Conservation (phyloP, 2,113 vertebrate species). For the Neomonachus schauinslandi region DNA sequence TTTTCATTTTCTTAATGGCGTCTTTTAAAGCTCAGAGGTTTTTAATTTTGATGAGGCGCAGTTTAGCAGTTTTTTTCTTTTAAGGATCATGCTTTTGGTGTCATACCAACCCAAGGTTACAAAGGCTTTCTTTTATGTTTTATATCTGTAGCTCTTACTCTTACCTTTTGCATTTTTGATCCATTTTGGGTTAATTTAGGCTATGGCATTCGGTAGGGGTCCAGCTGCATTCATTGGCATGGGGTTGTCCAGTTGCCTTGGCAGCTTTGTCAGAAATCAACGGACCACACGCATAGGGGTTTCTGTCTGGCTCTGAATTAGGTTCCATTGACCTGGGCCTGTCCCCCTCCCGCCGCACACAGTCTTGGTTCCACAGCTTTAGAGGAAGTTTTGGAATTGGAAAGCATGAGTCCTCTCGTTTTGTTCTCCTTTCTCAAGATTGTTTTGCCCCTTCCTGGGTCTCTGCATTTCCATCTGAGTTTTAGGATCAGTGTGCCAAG, state of each 20-base stretch:
- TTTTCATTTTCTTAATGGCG: background rate
- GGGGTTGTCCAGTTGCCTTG: background rate
- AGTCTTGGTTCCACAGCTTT: background rate
- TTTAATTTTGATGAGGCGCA: background rate
- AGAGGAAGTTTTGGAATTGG: background rate
- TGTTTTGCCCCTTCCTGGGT: background rate
- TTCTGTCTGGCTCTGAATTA: background rate
- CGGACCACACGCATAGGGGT: fast-evolving
- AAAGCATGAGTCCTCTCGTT: background rate
- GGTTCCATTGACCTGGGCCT: fast-evolving
- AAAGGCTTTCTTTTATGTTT: background rate
- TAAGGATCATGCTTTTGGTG: background rate
- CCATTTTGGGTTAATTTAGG: background rate
- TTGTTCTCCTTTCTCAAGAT: background rate
- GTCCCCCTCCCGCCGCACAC: fast-evolving
- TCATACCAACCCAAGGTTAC: no score
- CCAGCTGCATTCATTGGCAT: background rate
- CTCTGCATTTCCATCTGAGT: fast-evolving
- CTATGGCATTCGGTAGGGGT: background rate
- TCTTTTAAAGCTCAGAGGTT: background rate
- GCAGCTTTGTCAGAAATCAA: background rate
- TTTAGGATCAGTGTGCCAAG: background rate
- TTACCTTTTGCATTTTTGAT: background rate
- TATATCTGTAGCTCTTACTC: no score
- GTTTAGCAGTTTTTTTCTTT: background rate